Evolutionary conservation across 2,113 vertebrate genomes (phyloP).

Genomic region (Oryzias curvinotus): DNA sequence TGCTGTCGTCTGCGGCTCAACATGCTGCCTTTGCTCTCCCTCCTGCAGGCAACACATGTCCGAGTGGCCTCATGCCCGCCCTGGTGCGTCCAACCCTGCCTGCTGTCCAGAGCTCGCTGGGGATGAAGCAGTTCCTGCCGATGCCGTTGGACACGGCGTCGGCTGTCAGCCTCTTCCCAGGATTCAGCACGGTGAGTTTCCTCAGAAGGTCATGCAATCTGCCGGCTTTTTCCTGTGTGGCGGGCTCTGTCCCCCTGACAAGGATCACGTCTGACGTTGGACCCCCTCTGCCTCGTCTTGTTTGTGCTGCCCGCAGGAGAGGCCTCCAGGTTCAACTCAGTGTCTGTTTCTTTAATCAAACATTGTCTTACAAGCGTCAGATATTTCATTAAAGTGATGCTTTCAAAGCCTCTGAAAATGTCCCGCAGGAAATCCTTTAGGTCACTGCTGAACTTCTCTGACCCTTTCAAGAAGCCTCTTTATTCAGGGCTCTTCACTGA

Average conservation of each 20-base stretch:
- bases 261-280: too few species aligned
- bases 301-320: too few species aligned
- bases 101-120: conserved; percentile 84
- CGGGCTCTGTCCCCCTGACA: too few species aligned
- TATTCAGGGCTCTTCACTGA: background rate
- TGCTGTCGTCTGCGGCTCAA: conserved; percentile 14
- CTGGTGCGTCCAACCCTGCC: conserved; percentile 88
- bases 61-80: conserved; percentile 90
- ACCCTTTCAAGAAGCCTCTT: background rate
- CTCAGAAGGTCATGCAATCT: conserved; percentile 6
- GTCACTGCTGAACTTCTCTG: background rate
- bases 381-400: background rate
- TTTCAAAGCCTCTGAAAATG: conserved; percentile 3
- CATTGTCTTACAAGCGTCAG: background rate
- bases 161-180: conserved; percentile 89
- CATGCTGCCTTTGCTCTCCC: conserved; percentile 30
- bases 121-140: conserved; percentile 92
- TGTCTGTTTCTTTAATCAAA: background rate
- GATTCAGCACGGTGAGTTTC: conserved; percentile 90
- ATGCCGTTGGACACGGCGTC: conserved; percentile 87
- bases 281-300: too few species aligned
- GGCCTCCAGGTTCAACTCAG: too few species aligned
- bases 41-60: conserved; percentile 89
- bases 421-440: background rate
- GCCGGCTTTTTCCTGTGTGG: background rate